Conservation (phyloP, 1,140 invertebrate genomes). For the Ceratoteleas bidentatus region DNA sequence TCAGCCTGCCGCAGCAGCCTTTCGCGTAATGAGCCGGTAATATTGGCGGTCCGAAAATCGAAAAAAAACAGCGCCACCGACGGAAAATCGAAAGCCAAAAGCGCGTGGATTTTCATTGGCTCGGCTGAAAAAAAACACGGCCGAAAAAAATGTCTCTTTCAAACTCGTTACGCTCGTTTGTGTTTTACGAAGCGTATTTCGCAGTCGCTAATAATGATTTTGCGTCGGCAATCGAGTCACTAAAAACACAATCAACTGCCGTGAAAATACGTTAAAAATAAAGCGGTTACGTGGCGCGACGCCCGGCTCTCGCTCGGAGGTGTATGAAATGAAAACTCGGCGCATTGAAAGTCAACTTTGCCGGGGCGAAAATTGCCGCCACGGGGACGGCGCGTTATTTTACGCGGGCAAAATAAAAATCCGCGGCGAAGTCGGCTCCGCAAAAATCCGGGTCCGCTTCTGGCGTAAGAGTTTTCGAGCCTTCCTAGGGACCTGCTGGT, state of each 20-base stretch:
- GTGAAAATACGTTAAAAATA: slow-evolving; percentile 73
- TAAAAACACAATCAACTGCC: slow-evolving; percentile 74
- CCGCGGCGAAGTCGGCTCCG: slow-evolving; percentile 37
- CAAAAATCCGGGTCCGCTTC: slow-evolving; percentile 64
- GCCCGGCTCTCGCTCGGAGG: slow-evolving; percentile 11
- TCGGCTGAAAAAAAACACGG: slow-evolving; percentile 24
- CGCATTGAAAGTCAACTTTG: slow-evolving; percentile 37
- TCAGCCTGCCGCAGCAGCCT: neutral
- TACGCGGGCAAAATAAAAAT: neutral
- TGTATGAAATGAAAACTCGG: slow-evolving; percentile 37
- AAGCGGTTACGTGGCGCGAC: slow-evolving; percentile 47
- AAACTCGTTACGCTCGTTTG: slow-evolving; percentile 62
- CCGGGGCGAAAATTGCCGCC: slow-evolving; percentile 5
- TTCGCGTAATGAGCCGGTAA: slow-evolving; percentile 26
- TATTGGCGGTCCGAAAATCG: slow-evolving; percentile 8
- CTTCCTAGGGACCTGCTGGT: slow-evolving; percentile 67
- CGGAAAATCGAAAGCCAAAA: too few species aligned
- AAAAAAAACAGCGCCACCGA: neutral
- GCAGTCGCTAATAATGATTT: slow-evolving; percentile 71
- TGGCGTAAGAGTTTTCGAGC: slow-evolving; percentile 68
- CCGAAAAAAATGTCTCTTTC: slow-evolving; percentile 34
- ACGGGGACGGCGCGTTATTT: slow-evolving; percentile 12
- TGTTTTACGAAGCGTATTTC: slow-evolving; percentile 55
- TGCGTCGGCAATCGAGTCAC: slow-evolving; percentile 68
- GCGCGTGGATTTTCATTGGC: slow-evolving; percentile 15